These are phyloP conservation scores for Drosophila gaucha DNA, from an alignment of 2,888 invertebrate genomes.

Conservation along the genomic window DNA sequence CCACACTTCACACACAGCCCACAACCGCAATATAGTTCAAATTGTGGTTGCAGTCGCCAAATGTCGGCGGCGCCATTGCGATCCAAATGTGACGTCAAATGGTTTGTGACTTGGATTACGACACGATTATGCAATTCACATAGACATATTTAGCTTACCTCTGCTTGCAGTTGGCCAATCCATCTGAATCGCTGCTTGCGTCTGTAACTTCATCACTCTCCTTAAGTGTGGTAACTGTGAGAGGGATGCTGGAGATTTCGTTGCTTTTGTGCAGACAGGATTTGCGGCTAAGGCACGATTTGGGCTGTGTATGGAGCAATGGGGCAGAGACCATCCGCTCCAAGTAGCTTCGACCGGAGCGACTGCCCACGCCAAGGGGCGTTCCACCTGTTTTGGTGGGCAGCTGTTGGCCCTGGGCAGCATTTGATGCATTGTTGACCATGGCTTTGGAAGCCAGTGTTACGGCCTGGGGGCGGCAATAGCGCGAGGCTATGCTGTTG, in stretches of 20 bases:
- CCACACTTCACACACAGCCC: slow-evolving; percentile 7
- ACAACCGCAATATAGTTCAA: slow-evolving; percentile 65
- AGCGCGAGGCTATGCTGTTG: slow-evolving; percentile 77
- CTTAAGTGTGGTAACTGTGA: slow-evolving; percentile 29
- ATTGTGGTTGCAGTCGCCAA: slow-evolving; percentile 46
- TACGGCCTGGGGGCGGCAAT: slow-evolving; percentile 84
- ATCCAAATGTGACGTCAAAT: slow-evolving; percentile 53
- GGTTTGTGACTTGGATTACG: slow-evolving; percentile 52
- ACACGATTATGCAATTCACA: slow-evolving; percentile 31
- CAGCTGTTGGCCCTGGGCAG: slow-evolving; percentile 61
- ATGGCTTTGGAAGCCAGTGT: slow-evolving; percentile 83
- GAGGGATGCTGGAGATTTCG: slow-evolving; percentile 20
- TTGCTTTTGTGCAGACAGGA: slow-evolving; percentile 76
- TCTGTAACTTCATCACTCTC: slow-evolving; percentile 34
- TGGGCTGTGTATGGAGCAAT: slow-evolving; percentile 84
- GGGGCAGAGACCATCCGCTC: slow-evolving; percentile 81
- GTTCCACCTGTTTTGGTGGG: slow-evolving; percentile 59
- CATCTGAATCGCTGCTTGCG: slow-evolving; percentile 23
- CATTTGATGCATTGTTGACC: slow-evolving; percentile 80
- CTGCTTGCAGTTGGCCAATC: slow-evolving; percentile 46
- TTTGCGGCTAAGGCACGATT: slow-evolving; percentile 86
- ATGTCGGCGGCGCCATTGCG: slow-evolving; percentile 38
- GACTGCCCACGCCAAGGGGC: slow-evolving; percentile 72
- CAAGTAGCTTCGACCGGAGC: slow-evolving; percentile 72
- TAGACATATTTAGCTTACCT: slow-evolving; percentile 58